Conservation (phyloP, 2,888 invertebrate genomes). For the Ernsta delagoae region DNA sequence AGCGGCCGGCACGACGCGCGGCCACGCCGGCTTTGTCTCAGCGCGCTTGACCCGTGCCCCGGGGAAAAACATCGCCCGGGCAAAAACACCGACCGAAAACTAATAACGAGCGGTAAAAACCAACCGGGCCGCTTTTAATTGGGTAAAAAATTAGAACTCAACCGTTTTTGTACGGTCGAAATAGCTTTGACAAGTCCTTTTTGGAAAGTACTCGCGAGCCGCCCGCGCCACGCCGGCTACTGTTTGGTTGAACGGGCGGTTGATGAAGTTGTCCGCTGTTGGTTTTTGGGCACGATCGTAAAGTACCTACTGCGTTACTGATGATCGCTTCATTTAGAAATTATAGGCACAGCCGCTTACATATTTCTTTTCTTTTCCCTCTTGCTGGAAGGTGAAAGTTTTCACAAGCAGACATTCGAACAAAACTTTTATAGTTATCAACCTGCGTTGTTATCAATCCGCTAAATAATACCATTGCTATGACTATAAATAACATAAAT, state of each 20-base stretch:
- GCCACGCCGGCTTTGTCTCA: conserved; percentile 76
- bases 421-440: too few species aligned
- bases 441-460: too few species aligned
- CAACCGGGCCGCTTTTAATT: conserved; percentile 67
- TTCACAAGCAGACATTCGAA: too few species aligned
- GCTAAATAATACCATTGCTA: too few species aligned
- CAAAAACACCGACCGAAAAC: conserved; percentile 55
- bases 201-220: conserved; percentile 39
- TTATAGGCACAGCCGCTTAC: too few species aligned
- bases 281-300: background rate
- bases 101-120: conserved; percentile 55
- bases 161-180: conserved; percentile 59
- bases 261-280: conserved; percentile 17
- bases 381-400: too few species aligned
- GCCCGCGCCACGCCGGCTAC: background rate
- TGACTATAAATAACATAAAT: too few species aligned
- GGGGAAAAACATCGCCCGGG: conserved; percentile 61
- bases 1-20: conserved; percentile 74
- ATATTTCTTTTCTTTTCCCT: too few species aligned
- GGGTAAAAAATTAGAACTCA: conserved; percentile 66
- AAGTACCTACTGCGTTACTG: too few species aligned
- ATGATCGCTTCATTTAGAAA: too few species aligned
- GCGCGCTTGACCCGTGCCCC: conserved; percentile 82
- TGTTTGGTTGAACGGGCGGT: conserved; percentile 5
- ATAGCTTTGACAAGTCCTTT: conserved; percentile 50